Base-by-base conservation (phyloP, 1,140 invertebrate genomes). In the Cydia splendana region DNA sequence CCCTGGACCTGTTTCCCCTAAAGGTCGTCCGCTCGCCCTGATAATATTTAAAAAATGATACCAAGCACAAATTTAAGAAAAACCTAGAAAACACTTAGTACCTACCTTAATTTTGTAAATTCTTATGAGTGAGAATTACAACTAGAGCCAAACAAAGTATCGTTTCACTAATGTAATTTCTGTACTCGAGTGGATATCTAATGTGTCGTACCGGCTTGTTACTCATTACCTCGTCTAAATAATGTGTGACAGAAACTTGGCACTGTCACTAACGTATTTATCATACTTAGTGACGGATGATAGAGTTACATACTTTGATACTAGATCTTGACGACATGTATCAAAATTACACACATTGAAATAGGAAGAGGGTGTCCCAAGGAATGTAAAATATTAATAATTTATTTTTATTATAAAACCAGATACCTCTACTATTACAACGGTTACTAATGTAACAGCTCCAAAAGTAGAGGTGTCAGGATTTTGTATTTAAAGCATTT, bases 201-300 rank as follows among this genome's bases (percentile, higher is more conserved):
- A 62, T 24, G 57, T 62, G 18, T 62, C 57, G 18, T 12, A 62
- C 53, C 53, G 53, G 18, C 53, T 20, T 62, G 65, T 30, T 38
- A 38, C 30, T 42, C 13, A 38, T 38, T 71, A 42, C 30, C 34
- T 42, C 34, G 30, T 6, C 67, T 71, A 38, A 71, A 71, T 71
- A 45, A 71, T 42, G n/a, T 34, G 9, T 42, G 67, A 38, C 67
- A 71, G 30, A 71, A 20, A 38, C 67, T 71, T 71, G 67, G 67
- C 67, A 71, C 15, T 38, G 34, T 20, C n/a, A 38, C 30, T 42
- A 38, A 38, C 67, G 30, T 67, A 38, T 71, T 71, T 18, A 71
- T 71, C 67, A 42, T 71, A 38, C 67, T 71, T 71, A 71, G n/a
- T 20, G n/a, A 71, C 38, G 67, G n/a, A 38, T 38, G 34, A 38